Evolutionary conservation across 2,113 vertebrate genomes (phyloP), one percentile per base, ranked within the genome.

Genomic region (Tachysurus fulvidraco): DNA sequence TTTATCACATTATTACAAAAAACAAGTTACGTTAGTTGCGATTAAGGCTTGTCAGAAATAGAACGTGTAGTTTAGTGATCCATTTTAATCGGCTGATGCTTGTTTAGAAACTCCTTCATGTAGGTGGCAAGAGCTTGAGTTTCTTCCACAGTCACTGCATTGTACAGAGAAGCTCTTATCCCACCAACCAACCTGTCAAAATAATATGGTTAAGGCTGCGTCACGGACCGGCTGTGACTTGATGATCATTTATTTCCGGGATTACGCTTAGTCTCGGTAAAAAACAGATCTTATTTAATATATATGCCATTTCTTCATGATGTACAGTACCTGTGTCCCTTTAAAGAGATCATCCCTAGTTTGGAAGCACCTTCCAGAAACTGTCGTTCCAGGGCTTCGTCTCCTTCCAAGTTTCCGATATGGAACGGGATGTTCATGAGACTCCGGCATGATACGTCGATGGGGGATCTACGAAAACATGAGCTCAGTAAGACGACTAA

Each of bases 81-180:
- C 5, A 54, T 28, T 73, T 86, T 36, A 14, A 10, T 60, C 14
- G 94, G 93, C 41, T 94, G 95, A 91, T 98, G 95, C 86, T 93
- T 95, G 88, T 97, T 95, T 90, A 96, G 93, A 92, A 99, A 99
- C 16, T 94, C 95, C 83, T 89, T 96, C 98, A 99, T 99, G 90
- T 96, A 98, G 2, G 90, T 62, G 5, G 95, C 96, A 87, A 99
- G 94, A 83, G 94, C 95, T 90, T 96, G 92, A 62, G 95, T 93
- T 8, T 99, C 98, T 91, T 99, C 97, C 21, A 96, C 83, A 0
- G 97, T 98, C 41, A 99, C 95, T 0, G 98, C 97, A 7, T 98
- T 99, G 92, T 99, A 99, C 57, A 99, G 92, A 89, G 98, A 99
- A 1, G 93, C 97, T 60, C 97, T 96, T n/a, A 99, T 97, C 88